Base-by-base conservation (phyloP, 1,140 invertebrate genomes). In the Pteromalus puparum region DNA sequence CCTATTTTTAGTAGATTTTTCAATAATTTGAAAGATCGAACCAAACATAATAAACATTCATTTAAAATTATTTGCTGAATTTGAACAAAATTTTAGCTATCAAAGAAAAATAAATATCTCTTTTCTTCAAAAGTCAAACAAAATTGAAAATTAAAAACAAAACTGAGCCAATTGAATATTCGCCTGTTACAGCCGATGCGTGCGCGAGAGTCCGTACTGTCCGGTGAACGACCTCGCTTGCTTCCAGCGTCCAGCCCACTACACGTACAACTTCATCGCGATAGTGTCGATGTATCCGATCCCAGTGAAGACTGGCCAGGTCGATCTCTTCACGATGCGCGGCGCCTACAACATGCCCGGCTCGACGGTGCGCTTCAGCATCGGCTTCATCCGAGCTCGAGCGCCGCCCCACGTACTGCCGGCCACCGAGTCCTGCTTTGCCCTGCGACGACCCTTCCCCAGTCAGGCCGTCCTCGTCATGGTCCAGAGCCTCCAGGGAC, bases 211-310 rank as follows among this genome's bases (percentile, higher is more conserved):
- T 30, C 94, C 94, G 28, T 94, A 94, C 38, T 99, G 98, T 88
- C 94, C 93, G 15, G 91, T 95, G 2, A 93, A 94, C 30, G 97
- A 98, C 87, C 90, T 93, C 48, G 93, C 94, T 81, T 98, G 98
- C 87, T 93, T 96, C 13, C 95, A 95, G 10, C 95, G 95, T 87
- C 97, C 98, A 0, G 95, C 97, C 24, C 96, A 96, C 77, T 97
- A 96, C 89, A 98, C 97, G 7, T 98, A 96, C 93, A 98, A 98
- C 92, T 99, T 97, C 91, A 96, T 99, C 85, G 97, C 97, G 0
- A 96, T 99, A 87, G 96, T 97, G 0, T 97, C 97, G 76, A 97
- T 97, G 90, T 92, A 98, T 24, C 95, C 95, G 34, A 94, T 98
- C 10, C 95, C 97, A 0, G 89, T 93, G 2, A 89, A 93, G 2